Evolutionary conservation across 1,140 invertebrate species (phyloP), one percentile per base, ranked within the genome.

Genomic region (Drosophila mayri): DNA sequence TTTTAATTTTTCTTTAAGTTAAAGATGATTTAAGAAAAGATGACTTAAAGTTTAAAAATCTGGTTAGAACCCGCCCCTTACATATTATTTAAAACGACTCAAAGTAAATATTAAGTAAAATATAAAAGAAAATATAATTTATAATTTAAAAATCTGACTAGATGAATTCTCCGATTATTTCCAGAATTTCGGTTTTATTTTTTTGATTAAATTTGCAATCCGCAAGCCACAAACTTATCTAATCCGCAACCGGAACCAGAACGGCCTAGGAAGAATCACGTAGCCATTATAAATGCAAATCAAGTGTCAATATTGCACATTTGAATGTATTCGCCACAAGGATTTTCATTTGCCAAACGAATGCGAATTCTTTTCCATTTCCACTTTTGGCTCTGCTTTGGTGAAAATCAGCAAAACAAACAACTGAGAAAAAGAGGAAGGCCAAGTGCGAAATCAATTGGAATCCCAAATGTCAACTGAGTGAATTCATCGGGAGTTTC

Each of bases 251-350:
- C 71, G 61, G 52, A 74, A 75, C 62, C 32, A 62, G 66, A 28
- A 41, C 32, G 40, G 40, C 62, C 35, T 64, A 18, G 30, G 32
- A 14, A 71, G 63, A 84, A 83, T 88, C 84, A 88, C 84, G 84
- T 88, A 74, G 60, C 85, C 77, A 88, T 88, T 88, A 88, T 81
- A 78, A 88, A 88, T 88, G 84, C 84, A 88, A 88, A 88, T 88
- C 84, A 88, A 88, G 77, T 88, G 84, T 88, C 84, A 88, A 88
- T 88, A 87, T 67, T 76, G 41, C 60, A 78, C 55, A 79, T 83
- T 83, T 79, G 80, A 83, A 83, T 83, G 83, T 73, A 72, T 72
- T 60, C 18, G 67, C 52, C 66, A 62, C 74, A 76, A 54, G 76
- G 75, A 79, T 79, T 79, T 79, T 78, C 66, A 81, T 85, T 87